Evolutionary conservation across 2,113 vertebrate genomes (phyloP).

Genomic region (Melanotaenia duboulayi): DNA sequence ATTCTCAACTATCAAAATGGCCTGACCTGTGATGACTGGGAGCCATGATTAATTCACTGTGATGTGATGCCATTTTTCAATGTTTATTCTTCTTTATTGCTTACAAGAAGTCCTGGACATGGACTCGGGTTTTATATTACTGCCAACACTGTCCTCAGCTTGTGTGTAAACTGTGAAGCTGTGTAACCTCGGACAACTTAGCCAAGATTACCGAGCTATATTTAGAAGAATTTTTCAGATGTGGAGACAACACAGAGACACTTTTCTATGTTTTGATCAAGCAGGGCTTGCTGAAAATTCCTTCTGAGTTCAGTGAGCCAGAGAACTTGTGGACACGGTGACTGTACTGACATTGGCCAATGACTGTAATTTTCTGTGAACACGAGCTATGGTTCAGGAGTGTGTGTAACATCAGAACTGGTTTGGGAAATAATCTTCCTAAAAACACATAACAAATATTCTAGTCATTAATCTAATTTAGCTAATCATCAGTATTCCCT

Average conservation of each 20-base stretch:
- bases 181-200: slow-evolving; percentile 3
- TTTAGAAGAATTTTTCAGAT: neutral
- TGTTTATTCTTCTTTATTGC: slow-evolving; percentile 4
- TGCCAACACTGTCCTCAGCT: slow-evolving; percentile 1
- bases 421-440: slow-evolving; percentile 29
- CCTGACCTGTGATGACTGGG: too few relatives aligned
- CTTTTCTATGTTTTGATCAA: slow-evolving; percentile 20
- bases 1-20: too few relatives aligned
- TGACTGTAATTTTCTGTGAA: slow-evolving; percentile 23
- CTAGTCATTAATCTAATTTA: slow-evolving; percentile 10
- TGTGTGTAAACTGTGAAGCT: too few relatives aligned
- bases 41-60: slow-evolving; percentile 10
- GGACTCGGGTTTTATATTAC: neutral
- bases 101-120: slow-evolving; percentile 1
- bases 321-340: neutral
- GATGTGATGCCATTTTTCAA: slow-evolving; percentile 7
- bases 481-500: slow-evolving; percentile 7
- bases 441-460: slow-evolving; percentile 17
- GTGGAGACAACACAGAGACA: neutral
- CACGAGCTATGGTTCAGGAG: neutral
- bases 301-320: neutral
- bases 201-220: slow-evolving; percentile 18
- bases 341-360: neutral
- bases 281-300: neutral
- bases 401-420: neutral